These are phyloP conservation scores for Heterodera schachtii DNA, from an alignment of 1,140 invertebrate genomes.

Conservation along the genomic window DNA sequence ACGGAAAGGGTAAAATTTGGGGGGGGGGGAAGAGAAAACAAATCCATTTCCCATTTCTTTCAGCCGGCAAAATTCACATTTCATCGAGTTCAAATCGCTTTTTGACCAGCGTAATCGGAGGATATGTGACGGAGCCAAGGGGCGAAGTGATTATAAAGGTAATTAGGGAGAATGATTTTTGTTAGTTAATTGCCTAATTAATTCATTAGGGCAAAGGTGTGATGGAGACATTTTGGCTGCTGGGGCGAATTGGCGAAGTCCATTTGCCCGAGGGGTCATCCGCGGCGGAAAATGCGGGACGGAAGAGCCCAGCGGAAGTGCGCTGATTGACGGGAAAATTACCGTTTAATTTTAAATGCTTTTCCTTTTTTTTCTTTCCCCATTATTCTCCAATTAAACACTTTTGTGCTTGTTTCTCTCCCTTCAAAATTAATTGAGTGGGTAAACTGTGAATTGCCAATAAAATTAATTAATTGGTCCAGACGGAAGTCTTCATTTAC, in stretches of 20 bases:
- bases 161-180: background rate
- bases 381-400: too few relatives aligned
- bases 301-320: background rate
- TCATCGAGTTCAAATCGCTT: constrained; percentile 49
- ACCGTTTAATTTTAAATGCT: too few relatives aligned
- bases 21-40: constrained; percentile 67
- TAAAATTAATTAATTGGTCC: too few relatives aligned
- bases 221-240: constrained; percentile 67
- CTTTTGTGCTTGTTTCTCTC: too few relatives aligned
- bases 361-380: too few relatives aligned
- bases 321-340: background rate
- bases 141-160: constrained; percentile 55
- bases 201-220: constrained; percentile 60
- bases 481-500: too few relatives aligned
- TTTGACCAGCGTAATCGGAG: constrained; percentile 45
- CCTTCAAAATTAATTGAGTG: too few relatives aligned
- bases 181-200: background rate
- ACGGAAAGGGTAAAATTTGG: constrained; percentile 69
- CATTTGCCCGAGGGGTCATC: background rate
- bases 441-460: too few relatives aligned
- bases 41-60: constrained; percentile 25
- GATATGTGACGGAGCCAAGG: constrained; percentile 47
- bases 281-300: background rate
- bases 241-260: constrained; percentile 40
- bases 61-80: constrained; percentile 49